A percentile compares a stretch with the other conserved stretches of the same genome.
Evolutionary conservation across 1,140 invertebrate species (phyloP).

Genomic region (Rhyacophila brunnea): DNA sequence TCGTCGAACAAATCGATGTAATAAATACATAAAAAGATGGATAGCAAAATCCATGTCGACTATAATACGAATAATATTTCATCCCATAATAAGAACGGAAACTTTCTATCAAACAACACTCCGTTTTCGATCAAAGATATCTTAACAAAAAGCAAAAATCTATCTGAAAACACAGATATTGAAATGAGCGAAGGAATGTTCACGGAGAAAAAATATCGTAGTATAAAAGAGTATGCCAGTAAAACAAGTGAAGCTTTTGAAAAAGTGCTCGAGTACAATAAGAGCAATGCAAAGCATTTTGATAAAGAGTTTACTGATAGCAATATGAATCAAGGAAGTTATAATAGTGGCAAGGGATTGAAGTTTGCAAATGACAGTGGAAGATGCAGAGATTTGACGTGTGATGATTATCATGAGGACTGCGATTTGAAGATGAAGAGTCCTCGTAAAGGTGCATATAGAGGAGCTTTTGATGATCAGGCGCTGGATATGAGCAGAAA

Average conservation of each 20-base stretch:
- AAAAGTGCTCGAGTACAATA: background rate
- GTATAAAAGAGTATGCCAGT: slow-evolving; percentile 2
- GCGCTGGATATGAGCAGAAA: slow-evolving; percentile 48
- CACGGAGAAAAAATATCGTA: background rate
- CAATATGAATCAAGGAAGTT: slow-evolving; percentile 8
- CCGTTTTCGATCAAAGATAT: slow-evolving; percentile 79
- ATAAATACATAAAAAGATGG: slow-evolving; percentile 3
- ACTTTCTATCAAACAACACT: slow-evolving; percentile 47
- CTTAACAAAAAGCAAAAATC: slow-evolving; percentile 55
- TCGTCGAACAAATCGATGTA: too few relatives aligned
- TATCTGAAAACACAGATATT: slow-evolving; percentile 6
- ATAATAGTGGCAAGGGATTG: background rate
- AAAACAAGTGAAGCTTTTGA: slow-evolving; percentile 11
- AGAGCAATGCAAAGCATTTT: slow-evolving; percentile 1
- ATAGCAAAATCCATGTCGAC: slow-evolving; percentile 4
- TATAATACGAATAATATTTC: slow-evolving; percentile 7
- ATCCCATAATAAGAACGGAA: slow-evolving; percentile 5
- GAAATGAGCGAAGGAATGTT: slow-evolving; percentile 19
- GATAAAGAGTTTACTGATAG: background rate
- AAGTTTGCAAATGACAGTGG: background rate
- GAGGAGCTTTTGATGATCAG: slow-evolving; percentile 35
- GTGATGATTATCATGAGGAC: background rate
- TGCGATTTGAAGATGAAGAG: background rate
- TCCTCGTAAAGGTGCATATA: background rate
- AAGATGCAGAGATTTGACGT: background rate